phyloP scores from a whole-genome alignment of 1,140 invertebrate species.

The Cylas formicarius region DNA sequence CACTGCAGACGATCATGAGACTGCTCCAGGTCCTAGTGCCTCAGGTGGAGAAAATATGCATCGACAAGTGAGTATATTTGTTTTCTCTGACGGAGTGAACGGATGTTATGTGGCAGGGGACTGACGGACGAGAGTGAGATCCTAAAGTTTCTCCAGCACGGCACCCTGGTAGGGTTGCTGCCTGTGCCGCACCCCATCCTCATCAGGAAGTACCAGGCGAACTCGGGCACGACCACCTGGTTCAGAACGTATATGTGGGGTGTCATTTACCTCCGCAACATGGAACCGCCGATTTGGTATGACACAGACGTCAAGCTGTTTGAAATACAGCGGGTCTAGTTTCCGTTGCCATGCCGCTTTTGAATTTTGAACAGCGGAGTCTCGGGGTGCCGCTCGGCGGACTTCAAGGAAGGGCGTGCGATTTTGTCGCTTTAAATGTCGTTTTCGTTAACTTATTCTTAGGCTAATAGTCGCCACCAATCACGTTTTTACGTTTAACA shows the following conservation, averaged over 20 bases:
- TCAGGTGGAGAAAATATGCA: constrained; percentile 99
- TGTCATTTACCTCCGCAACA: constrained; percentile 95
- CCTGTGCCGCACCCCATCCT: constrained; percentile 99
- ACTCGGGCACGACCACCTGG: constrained; percentile 96
- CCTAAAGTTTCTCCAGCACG: constrained; percentile 97
- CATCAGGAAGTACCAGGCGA: constrained; percentile 98
- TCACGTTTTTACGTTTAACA: too few relatives aligned
- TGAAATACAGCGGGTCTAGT: constrained; percentile 86
- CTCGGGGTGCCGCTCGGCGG: too few relatives aligned
- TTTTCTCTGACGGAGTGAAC: background rate
- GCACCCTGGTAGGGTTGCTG: constrained; percentile 92
- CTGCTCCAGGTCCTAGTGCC: constrained; percentile 96
- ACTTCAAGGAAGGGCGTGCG: too few relatives aligned
- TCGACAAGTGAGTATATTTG: constrained; percentile 80
- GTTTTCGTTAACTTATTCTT: too few relatives aligned
- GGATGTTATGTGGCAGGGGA: constrained; percentile 60
- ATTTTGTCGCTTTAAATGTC: too few relatives aligned
- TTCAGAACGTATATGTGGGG: constrained; percentile 99
- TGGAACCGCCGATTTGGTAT: constrained; percentile 99
- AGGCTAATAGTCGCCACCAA: too few relatives aligned
- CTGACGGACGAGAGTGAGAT: constrained; percentile 99
- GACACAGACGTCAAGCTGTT: constrained; percentile 98
- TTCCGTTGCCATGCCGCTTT: too few relatives aligned
- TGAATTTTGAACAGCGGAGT: too few relatives aligned
- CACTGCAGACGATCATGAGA: constrained; percentile 97